Evolutionary conservation across 1,140 invertebrate species (phyloP).

Genomic region (Cotesia typhae): DNA sequence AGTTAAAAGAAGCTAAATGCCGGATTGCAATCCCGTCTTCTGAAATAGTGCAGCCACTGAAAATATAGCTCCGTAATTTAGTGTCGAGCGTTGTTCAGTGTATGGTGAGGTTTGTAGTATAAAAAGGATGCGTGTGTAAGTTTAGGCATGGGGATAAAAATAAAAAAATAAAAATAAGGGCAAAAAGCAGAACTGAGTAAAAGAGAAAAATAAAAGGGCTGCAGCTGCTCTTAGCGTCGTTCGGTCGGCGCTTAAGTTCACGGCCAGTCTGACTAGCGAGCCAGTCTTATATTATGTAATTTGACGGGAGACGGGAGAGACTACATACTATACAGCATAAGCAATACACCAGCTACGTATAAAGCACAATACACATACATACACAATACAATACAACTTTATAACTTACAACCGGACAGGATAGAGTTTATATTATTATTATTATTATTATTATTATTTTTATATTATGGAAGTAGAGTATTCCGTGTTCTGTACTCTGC

Average conservation of each 20-base stretch:
- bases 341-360: too few relatives aligned
- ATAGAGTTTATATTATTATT: too few relatives aligned
- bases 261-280: slow-evolving; percentile 58
- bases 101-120: neutral
- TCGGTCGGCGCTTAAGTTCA: slow-evolving; percentile 60
- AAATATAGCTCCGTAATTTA: too few relatives aligned
- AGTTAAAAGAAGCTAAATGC: neutral
- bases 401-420: too few relatives aligned
- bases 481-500: too few relatives aligned
- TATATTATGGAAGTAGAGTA: too few relatives aligned
- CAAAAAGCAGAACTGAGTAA: neutral
- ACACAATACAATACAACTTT: too few relatives aligned
- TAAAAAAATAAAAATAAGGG: neutral
- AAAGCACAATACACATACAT: too few relatives aligned
- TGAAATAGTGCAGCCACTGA: slow-evolving; percentile 13
- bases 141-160: neutral
- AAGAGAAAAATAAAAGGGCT: slow-evolving; percentile 41
- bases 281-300: neutral
- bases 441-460: too few relatives aligned
- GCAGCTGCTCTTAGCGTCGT: slow-evolving; percentile 37
- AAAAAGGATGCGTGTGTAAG: neutral
- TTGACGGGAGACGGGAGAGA: slow-evolving; percentile 41
- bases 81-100: neutral
- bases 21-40: slow-evolving; percentile 16
- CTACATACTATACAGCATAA: slow-evolving; percentile 55